These are phyloP conservation scores for Atta cephalotes DNA, from an alignment of 1,140 invertebrate genomes.

Conservation along the genomic window DNA sequence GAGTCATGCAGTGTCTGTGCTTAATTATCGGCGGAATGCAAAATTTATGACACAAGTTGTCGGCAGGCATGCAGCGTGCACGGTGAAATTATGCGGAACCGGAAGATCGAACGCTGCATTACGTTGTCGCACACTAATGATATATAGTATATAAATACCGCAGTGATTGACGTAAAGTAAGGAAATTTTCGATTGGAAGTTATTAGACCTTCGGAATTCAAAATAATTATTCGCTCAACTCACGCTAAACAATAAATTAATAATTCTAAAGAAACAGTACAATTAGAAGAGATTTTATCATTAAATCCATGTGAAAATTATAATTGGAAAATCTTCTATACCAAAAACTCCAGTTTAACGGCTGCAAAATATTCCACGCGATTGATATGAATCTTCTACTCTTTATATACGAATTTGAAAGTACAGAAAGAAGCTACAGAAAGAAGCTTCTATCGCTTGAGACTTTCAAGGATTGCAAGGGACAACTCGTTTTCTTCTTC, in stretches of 20 bases:
- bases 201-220: neutral
- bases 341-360: neutral
- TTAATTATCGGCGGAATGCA: conserved; percentile 50
- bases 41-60: conserved; percentile 54
- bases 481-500: conserved; percentile 15
- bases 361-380: conserved; percentile 25
- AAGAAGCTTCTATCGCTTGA: neutral
- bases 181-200: conserved; percentile 14
- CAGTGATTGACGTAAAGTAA: conserved; percentile 8
- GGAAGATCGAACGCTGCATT: conserved; percentile 53
- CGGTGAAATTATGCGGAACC: conserved; percentile 51
- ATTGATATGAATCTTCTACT: conserved; percentile 35
- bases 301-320: neutral
- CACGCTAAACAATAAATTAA: neutral
- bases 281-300: neutral
- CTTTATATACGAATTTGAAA: conserved; percentile 4
- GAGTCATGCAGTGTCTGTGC: conserved; percentile 36
- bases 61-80: conserved; percentile 44
- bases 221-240: neutral
- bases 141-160: neutral
- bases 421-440: neutral
- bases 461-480: conserved; percentile 1
- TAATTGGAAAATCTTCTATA: conserved; percentile 6
- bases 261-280: neutral
- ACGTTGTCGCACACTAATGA: conserved; percentile 39